Conservation (phyloP, 1,140 invertebrate genomes). For the Sogatella furcifera region DNA sequence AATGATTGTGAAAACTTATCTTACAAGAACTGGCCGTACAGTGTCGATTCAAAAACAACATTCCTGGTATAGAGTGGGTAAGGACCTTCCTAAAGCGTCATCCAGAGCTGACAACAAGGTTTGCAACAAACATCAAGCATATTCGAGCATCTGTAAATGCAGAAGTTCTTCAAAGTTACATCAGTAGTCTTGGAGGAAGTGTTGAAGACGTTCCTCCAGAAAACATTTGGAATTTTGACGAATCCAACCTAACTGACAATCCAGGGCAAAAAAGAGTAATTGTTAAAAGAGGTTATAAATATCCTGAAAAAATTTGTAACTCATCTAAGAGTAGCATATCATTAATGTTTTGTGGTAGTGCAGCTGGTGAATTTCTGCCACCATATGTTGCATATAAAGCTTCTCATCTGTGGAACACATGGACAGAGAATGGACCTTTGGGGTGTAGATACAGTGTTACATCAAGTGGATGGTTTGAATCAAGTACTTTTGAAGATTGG, state of each 20-base stretch:
- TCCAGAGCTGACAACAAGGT: too few species aligned
- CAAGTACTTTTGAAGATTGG: conserved; percentile 24
- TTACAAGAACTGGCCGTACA: too few species aligned
- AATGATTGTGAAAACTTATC: too few species aligned
- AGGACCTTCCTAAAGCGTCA: too few species aligned
- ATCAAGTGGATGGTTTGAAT: conserved; percentile 30
- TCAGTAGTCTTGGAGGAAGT: too few species aligned
- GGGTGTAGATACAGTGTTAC: conserved; percentile 25
- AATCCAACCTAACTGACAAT: conserved; percentile 34
- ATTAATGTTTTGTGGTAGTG: conserved; percentile 20
- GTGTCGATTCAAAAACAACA: too few species aligned
- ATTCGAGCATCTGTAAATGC: too few species aligned
- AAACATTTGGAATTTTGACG: conserved; percentile 35
- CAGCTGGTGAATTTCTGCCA: conserved; percentile 22
- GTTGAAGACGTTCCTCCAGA: conserved; percentile 24
- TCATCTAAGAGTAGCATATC: conserved; percentile 14
- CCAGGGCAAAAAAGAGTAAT: conserved; percentile 23
- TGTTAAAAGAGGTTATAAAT: conserved; percentile 10
- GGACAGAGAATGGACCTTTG: conserved; percentile 28
- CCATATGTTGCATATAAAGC: conserved; percentile 33
- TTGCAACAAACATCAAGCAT: too few species aligned
- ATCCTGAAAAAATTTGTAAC: conserved; percentile 16
- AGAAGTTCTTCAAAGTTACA: too few species aligned
- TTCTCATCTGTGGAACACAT: conserved; percentile 28
- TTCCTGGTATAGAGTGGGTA: too few species aligned